A percentile compares a stretch with the other conserved stretches of the same genome.
phyloP scores from a whole-genome alignment of 2,888 invertebrate species.

The Phlogophora meticulosa region DNA sequence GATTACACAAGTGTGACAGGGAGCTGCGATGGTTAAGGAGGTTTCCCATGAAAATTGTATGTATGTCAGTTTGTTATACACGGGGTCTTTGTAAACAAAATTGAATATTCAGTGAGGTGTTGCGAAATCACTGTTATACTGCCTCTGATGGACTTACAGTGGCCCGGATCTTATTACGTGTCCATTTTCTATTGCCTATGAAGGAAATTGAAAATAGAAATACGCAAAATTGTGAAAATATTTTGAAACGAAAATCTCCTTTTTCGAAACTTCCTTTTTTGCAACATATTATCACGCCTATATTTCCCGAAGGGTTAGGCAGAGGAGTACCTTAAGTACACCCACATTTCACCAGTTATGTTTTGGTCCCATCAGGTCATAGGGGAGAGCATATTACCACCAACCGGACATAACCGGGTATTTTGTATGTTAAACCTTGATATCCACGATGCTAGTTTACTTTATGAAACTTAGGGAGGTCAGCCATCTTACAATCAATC shows the following conservation, averaged over 20 bases:
- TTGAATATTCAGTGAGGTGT: slow-evolving; percentile 89
- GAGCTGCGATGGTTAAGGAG: slow-evolving; percentile 46
- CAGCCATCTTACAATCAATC: slow-evolving; percentile 16
- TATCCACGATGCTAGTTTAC: background rate
- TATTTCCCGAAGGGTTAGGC: too few species aligned
- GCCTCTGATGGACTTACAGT: slow-evolving; percentile 73
- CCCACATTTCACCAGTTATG: too few species aligned
- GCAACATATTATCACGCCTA: too few species aligned
- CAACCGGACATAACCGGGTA: too few species aligned
- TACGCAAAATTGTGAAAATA: too few species aligned
- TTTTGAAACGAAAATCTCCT: too few species aligned
- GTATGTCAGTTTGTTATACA: slow-evolving; percentile 78
- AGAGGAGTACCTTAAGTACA: too few species aligned
- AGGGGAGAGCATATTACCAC: too few species aligned
- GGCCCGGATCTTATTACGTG: slow-evolving; percentile 67
- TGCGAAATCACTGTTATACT: slow-evolving; percentile 85
- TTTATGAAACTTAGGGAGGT: background rate
- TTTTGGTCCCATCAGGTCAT: too few species aligned
- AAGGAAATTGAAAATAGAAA: background rate
- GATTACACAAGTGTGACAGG: slow-evolving; percentile 27
- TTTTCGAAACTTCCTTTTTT: too few species aligned
- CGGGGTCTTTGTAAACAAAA: slow-evolving; percentile 87
- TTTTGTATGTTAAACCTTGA: too few species aligned
- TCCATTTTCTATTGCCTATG: slow-evolving; percentile 33
- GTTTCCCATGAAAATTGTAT: slow-evolving; percentile 82